Evolutionary conservation across 2,797 vertebrate genomes (phyloP), one percentile per base, ranked within the genome.

Genomic region (Poeciliopsis paucimaculata): DNA sequence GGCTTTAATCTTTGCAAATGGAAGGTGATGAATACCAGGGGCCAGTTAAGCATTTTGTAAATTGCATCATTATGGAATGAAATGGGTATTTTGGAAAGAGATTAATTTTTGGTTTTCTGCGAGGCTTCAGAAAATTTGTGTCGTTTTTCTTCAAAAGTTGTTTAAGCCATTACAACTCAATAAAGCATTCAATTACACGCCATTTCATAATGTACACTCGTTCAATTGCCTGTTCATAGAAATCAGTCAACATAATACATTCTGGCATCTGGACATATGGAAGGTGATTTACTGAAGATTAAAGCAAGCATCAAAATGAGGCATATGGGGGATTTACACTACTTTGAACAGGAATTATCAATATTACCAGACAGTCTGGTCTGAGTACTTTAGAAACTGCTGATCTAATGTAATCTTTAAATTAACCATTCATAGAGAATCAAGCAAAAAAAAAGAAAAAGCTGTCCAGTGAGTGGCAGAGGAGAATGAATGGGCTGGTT

Each of bases 1-100:
- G 84, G 86, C 84, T 91, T 93, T 90, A 91, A 93, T 93, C 91
- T 86, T 89, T 80, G 74, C 84, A 93, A 92, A 92, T 94, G 89
- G 89, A 82, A 81, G 85, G 73, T 85, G 89, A 91, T 94, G 86
- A 93, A 92, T 91, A 90, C 86, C 87, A 88, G 86, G 45, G 71
- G 90, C 84, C 73, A 77, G 85, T 60, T 82, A 75, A 87, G 82
- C 51, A 78, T 90, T 89, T 89, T 72, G 76, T 86, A 78, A 82
- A 93, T 87, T 88, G 34, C 41, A 28, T 26, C 16, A 15, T 60
- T n/a, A 68, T n/a, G 31, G 43, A 77, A 80, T 72, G 41, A 76
- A 75, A 71, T 28, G 20, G 20, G 12, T 43, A 70, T 36, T 79
- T 82, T 75, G 1, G 51, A 46, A 66, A n/a, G n/a, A 76, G n/a